Base-by-base conservation (phyloP, 2,113 vertebrate species). In the Solea solea region DNA sequence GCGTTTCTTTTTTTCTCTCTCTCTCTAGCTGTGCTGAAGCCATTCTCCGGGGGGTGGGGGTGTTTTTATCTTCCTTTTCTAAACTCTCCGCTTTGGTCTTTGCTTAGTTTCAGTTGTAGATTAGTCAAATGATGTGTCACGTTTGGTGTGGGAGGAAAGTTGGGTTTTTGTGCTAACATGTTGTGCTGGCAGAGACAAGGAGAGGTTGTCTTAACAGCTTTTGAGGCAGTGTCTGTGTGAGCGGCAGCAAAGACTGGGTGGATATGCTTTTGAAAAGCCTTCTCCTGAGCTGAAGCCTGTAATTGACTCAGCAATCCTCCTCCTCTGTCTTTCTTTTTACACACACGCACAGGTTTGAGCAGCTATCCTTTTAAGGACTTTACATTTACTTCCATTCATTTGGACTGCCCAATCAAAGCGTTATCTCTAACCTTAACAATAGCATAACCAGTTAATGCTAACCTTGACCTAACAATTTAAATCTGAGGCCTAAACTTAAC, bases 251-350 rank as follows among this genome's bases (percentile, higher is more conserved):
- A 72, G 83, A 85, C 87, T 85, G 93, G 92, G 89, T 88, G 91
- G 91, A 90, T 90, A 82, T 89, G 82, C 85, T 81, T 89, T 83
- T 83, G 86, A 87, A 86, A 84, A 93, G 82, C 82, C 86, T 83
- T 79, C 86, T 84, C 80, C 91, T 82, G 84, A 86, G 84, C 80
- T 14, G 54, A 91, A 92, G 89, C 90, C 91, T 94, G 91, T 93
- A 93, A 93, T 93, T 94, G 91, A 86, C 87, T 51, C 80, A 70
- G 84, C 84, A 81, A 82, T 84, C 86, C 69, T 77, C 86, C 69
- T 77, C 75, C 82, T 72, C 67, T 80, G 69, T 84, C 60, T 83
- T 76, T 76, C 76, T 84, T 81, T 82, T 34, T 76, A 74, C 64
- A 79, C 74, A 75, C 79, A 78, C 60, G 61, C 42, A 56, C 58